Conservation (phyloP, 1,140 invertebrate genomes). For the Drosophila virilis region DNA sequence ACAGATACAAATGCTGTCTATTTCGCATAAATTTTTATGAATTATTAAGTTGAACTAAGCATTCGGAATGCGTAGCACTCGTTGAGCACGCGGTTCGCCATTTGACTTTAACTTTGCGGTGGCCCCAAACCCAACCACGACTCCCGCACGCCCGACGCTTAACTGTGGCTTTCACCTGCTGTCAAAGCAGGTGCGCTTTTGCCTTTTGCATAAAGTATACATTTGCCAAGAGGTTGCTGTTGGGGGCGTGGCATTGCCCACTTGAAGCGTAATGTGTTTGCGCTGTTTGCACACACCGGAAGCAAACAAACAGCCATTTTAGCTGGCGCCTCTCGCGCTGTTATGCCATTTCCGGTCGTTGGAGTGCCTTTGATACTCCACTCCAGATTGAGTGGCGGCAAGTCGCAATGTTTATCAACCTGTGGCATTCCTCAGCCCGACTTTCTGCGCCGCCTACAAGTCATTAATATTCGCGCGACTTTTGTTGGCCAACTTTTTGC, state of each 20-base stretch:
- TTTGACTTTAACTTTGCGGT: constrained; percentile 20
- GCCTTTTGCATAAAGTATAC: constrained; percentile 61
- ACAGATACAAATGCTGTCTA: constrained; percentile 54
- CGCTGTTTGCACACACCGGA: constrained; percentile 71
- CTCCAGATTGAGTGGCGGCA: constrained; percentile 34
- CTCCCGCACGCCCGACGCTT: background rate
- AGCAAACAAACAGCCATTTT: constrained; percentile 78
- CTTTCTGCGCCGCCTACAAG: constrained; percentile 59
- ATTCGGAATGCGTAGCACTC: constrained; percentile 47
- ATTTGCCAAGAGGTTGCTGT: background rate
- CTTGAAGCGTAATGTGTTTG: constrained; percentile 72
- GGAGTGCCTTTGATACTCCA: background rate
- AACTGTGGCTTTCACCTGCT: constrained; percentile 20
- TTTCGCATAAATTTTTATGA: constrained; percentile 77
- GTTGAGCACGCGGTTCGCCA: constrained; percentile 17
- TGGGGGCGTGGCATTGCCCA: constrained; percentile 30
- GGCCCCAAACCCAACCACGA: background rate
- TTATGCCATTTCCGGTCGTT: constrained; percentile 56
- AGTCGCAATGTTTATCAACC: constrained; percentile 65
- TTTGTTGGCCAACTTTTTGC: constrained; percentile 67
- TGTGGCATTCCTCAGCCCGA: constrained; percentile 61
- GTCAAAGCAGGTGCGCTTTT: constrained; percentile 20
- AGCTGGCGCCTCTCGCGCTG: constrained; percentile 35
- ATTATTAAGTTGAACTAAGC: constrained; percentile 75
- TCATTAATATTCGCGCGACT: constrained; percentile 69